Evolutionary conservation across 2,113 vertebrate species (phyloP), one percentile per base, ranked within the genome.

Genomic region (Sminthopsis crassicaudata): DNA sequence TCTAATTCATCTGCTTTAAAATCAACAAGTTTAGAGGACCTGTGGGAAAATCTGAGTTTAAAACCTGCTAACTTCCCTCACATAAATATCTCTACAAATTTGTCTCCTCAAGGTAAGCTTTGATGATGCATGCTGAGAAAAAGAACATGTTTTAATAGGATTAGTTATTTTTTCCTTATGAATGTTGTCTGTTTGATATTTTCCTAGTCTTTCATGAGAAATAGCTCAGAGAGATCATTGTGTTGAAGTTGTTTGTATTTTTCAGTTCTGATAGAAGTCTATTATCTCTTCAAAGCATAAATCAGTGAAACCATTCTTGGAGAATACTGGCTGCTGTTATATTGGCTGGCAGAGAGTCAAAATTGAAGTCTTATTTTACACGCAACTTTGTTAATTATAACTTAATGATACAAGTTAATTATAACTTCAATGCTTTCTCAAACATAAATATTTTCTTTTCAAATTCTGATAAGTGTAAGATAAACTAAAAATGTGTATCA

Each of bases 41-140:
- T 99, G 60, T 99, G 99, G 97, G 98, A 99, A 98, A 99, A 99
- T 96, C 98, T 99, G 94, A 99, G 99, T 97, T 97, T 99, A 95
- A 99, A 98, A 96, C 98, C 99, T 46, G 97, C 98, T 42, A 97
- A 98, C 96, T 99, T 98, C 8, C 98, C 99, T 97, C 99, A 98
- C 94, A 97, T 99, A 97, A 99, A 98, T 91, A 55, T 98, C 96
- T 99, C 98, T 0, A 97, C 99, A 26, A 98, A 98, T 54, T 98
- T 99, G 98, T 99, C 99, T 51, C 98, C 97, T 91, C 98, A 98
- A 97, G 98, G 99, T 99, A 97, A 98, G 99, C 96, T 26, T 53
- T 92, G 92, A 94, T 30, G 46, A 26, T 76, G 12, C 3, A 2
- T 24, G 91, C 55, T 36, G 53, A 88, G 91, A 53, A 96, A 60